Evolutionary conservation across 1,140 invertebrate species (phyloP), one percentile per base, ranked within the genome.

Genomic region (Metopolophium dirhodum): DNA sequence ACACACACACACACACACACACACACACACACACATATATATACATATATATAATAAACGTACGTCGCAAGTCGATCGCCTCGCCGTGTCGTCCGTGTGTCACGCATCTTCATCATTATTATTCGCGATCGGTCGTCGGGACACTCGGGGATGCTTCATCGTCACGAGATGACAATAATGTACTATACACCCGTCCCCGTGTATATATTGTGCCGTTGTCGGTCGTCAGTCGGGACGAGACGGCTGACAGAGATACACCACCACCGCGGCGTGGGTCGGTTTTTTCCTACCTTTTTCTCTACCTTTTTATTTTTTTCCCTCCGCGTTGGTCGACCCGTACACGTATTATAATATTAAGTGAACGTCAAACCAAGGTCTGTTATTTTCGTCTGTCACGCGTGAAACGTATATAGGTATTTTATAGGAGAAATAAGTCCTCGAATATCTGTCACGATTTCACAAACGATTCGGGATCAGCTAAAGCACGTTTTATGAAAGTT

Each of bases 81-180:
- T 85, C 18, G 41, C 4, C 77, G 77, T 37, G n/a, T 35, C 35
- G n/a, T 35, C 35, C 20, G 77, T 83, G 8, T 37, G 14, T 8
- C 77, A 18, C 77, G 35, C 77, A n/a, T 35, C 68, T 1, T n/a
- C 82, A 37, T 26, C 83, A 26, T 85, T 41, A 26, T 41, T 26
- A 85, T 85, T 45, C 83, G 37, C 83, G 23, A 85, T 41, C 22
- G 35, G 37, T 85, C 41, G 37, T 11, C 7, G 23, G 23, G 37
- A 83, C 11, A 61, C 26, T 23, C 57, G 57, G 26, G 23, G 61
- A n/a, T n/a, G 61, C 61, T 77, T 77, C 61, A n/a, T 77, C 61
- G n/a, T 77, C 61, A 77, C 61, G 61, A 77, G 61, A 18, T 77
- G 61, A 77, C 61, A 77, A 77, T 77, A 77, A 77, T 77, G 61